These are phyloP conservation scores for Stomatorhinus ivindoensis DNA, from an alignment of 2,113 vertebrate genomes.

Conservation along the genomic window DNA sequence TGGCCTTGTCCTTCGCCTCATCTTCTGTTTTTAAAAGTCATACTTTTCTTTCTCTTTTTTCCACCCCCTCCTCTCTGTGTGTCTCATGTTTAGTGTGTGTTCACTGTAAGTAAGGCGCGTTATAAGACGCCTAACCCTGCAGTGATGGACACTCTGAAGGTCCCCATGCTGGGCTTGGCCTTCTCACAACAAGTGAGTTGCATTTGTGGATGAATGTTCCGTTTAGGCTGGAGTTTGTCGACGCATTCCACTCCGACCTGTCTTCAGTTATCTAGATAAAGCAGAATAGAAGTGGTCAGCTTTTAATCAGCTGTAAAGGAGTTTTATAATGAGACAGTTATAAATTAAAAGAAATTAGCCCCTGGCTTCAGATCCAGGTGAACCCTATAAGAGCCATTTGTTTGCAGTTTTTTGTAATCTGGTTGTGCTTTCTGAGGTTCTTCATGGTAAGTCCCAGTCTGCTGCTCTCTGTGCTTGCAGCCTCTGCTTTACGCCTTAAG, in stretches of 20 bases:
- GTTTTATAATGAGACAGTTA: neutral
- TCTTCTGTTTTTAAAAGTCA: constrained; percentile 23
- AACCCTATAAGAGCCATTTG: neutral
- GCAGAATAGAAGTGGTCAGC: neutral
- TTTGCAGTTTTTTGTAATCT: neutral
- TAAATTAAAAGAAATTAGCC: neutral
- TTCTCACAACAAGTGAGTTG: constrained; percentile 85
- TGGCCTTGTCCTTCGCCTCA: constrained; percentile 20
- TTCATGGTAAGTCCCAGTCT: neutral
- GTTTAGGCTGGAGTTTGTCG: neutral
- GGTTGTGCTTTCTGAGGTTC: neutral
- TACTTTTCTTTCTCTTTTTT: constrained; percentile 24
- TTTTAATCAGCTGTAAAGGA: neutral
- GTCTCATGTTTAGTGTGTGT: constrained; percentile 72
- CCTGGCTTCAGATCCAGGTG: neutral
- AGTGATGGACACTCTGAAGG: constrained; percentile 79
- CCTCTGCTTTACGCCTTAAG: neutral
- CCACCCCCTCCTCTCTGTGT: constrained; percentile 49
- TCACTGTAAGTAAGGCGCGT: constrained; percentile 78
- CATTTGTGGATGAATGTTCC: constrained; percentile 14
- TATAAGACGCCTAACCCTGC: constrained; percentile 75
- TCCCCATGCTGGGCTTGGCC: constrained; percentile 75
- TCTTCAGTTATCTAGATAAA: constrained; percentile 6
- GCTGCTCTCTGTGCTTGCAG: neutral
- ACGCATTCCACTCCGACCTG: neutral